Evolutionary conservation across 2,113 vertebrate genomes (phyloP).

Genomic region (Entelurus aequoreus): DNA sequence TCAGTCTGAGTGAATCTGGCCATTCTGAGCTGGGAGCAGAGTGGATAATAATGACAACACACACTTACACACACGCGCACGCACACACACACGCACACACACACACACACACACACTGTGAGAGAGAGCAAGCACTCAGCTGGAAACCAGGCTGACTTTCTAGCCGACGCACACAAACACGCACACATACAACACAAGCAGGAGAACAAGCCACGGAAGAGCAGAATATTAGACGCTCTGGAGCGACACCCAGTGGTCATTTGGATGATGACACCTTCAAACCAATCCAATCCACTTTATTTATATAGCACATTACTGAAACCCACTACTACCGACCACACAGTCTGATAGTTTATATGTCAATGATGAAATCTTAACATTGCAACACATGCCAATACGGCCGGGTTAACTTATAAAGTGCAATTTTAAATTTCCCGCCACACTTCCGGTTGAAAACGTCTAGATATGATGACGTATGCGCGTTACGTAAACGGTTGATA

Average conservation of each 20-base stretch:
- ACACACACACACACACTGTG: slow-evolving; percentile 54
- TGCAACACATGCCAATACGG: too few species aligned
- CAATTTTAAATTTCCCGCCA: too few species aligned
- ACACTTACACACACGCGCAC: slow-evolving; percentile 50
- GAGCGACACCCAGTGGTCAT: slow-evolving; percentile 61
- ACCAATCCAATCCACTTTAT: not conserved
- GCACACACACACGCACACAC: slow-evolving; percentile 52
- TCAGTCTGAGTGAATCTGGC: slow-evolving; percentile 92
- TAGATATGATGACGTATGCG: too few species aligned
- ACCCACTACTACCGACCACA: too few species aligned
- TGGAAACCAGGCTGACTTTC: slow-evolving; percentile 79
- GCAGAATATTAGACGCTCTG: slow-evolving; percentile 50
- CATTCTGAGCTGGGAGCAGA: slow-evolving; percentile 85
- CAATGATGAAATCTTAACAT: too few species aligned
- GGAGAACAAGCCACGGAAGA: slow-evolving; percentile 26
- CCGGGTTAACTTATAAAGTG: too few species aligned
- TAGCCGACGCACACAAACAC: slow-evolving; percentile 62
- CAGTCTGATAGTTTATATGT: too few species aligned
- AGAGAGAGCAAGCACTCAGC: slow-evolving; percentile 74
- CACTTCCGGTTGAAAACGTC: too few species aligned
- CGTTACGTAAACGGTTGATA: too few species aligned
- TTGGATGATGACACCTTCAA: slow-evolving; percentile 1
- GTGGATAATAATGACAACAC: slow-evolving; percentile 82
- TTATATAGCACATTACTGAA: too few species aligned
- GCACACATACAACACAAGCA: slow-evolving; percentile 48